Base-by-base conservation (phyloP, 2,888 invertebrate genomes). In the Helobdella robusta region DNA sequence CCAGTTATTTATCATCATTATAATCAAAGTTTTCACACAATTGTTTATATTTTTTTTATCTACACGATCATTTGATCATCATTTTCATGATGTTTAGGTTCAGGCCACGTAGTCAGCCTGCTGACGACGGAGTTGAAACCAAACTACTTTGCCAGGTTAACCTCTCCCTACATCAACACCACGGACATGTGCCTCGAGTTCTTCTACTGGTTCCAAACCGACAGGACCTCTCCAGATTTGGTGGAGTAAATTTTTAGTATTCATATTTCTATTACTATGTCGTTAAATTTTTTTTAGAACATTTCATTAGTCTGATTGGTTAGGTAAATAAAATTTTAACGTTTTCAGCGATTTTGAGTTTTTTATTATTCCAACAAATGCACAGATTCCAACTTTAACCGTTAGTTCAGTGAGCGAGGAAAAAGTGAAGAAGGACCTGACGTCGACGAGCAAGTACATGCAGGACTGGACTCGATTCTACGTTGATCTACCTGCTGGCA, bases 201-300 rank as follows among this genome's bases (percentile, higher is more conserved):
- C 36, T 67, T 61, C 65, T 68, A 68, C 65, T 65, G 67, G 65
- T 44, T 67, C n/a, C 28, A n/a, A 20, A 35, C 20, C 15, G 23
- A 61, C 20, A 11, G 23, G 23, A 15, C 32, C 2, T n/a, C 28
- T 20, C 2, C 28, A 6, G 56, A 32, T 32, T n/a, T n/a, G n/a
- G n/a, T n/a, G n/a, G n/a, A n/a, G n/a, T n/a, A n/a, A n/a, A n/a
- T n/a, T n/a, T n/a, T n/a, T n/a, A n/a, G n/a, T n/a, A n/a, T n/a
- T n/a, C n/a, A n/a, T n/a, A n/a, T n/a, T n/a, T n/a, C n/a, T n/a
- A n/a, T n/a, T n/a, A n/a, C n/a, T n/a, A n/a, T n/a, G n/a, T n/a
- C n/a, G n/a, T n/a, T n/a, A n/a, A n/a, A n/a, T n/a, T n/a, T n/a
- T n/a, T n/a, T n/a, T n/a, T n/a, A n/a, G n/a, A n/a, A n/a, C n/a